Evolutionary conservation across 2,888 invertebrate species (phyloP), one percentile per base, ranked within the genome.

Genomic region (Rhynchonema sp.): DNA sequence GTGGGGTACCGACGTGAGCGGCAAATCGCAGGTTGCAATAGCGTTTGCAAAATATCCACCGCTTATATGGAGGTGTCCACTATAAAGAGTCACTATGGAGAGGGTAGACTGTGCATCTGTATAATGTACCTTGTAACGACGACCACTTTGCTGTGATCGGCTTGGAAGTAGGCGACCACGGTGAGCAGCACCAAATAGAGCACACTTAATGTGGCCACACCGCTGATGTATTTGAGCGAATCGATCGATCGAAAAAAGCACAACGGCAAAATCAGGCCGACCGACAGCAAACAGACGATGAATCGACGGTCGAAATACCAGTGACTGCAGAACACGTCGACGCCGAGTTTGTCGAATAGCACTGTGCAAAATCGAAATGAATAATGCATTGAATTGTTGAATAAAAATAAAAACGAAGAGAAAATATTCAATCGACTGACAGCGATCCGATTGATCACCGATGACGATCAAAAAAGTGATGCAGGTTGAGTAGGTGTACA

Each of bases 401-500:
- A n/a, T n/a, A n/a, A n/a, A n/a, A n/a, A n/a, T n/a, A n/a, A n/a
- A n/a, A n/a, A n/a, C n/a, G n/a, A n/a, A n/a, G n/a, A n/a, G n/a
- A n/a, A n/a, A n/a, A n/a, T n/a, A n/a, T n/a, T n/a, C n/a, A 38
- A n/a, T n/a, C 3, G 3, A 63, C 74, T 66, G 66, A 74, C 80
- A 76, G 70, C 79, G 73, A 64, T 82, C 81, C 68, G 79, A 79
- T 66, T 82, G 81, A 70, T 82, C 82, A 0, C 81, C 82, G 60
- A 82, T 79, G 46, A 82, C 78, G 63, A 82, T 80, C 55, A 82
- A 70, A 68, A 81, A 82, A 13, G 81, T 82, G 55, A 82, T 74
- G 65, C 81, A 81, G 28, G 80, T 80, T 28, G 81, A 81, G 67
- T 80, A 82, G 64, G 80, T 80, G 66, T 82, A 82, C 22, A 80